A percentile compares a stretch with the other conserved stretches of the same genome.
Evolutionary conservation across 2,113 vertebrate species (phyloP).

Genomic region (Prolemur simus): DNA sequence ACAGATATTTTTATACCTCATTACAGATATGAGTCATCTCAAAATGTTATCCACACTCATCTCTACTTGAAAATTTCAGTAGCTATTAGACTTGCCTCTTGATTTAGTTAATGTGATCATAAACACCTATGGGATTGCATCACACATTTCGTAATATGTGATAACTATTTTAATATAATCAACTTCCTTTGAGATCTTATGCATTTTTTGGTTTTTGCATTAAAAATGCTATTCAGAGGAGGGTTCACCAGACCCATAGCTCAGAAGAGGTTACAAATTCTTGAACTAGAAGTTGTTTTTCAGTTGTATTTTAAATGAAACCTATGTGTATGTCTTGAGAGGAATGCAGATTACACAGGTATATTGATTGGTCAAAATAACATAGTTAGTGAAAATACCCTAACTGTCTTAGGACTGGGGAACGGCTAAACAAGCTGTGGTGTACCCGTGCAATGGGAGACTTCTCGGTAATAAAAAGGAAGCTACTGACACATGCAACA

Average conservation of each 20-base stretch:
- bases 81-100: not conserved
- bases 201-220: not conserved
- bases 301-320: not conserved
- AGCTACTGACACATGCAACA: no score
- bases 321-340: not conserved
- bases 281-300: not conserved
- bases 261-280: not conserved
- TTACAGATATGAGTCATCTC: not conserved
- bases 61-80: not conserved
- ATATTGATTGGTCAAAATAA: not conserved
- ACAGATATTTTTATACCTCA: not conserved
- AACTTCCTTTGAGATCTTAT: not conserved
- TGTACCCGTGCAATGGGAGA: fast-evolving
- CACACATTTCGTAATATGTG: not conserved
- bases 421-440: not conserved
- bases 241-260: not conserved
- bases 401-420: not conserved
- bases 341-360: not conserved
- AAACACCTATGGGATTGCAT: not conserved
- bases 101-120: not conserved
- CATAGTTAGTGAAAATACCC: not conserved
- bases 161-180: not conserved
- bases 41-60: not conserved
- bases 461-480: fast-evolving
- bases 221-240: not conserved